phyloP scores from a whole-genome alignment of 92 coral and sea anemone genomes.

The Zoanthus sansibaricus region DNA sequence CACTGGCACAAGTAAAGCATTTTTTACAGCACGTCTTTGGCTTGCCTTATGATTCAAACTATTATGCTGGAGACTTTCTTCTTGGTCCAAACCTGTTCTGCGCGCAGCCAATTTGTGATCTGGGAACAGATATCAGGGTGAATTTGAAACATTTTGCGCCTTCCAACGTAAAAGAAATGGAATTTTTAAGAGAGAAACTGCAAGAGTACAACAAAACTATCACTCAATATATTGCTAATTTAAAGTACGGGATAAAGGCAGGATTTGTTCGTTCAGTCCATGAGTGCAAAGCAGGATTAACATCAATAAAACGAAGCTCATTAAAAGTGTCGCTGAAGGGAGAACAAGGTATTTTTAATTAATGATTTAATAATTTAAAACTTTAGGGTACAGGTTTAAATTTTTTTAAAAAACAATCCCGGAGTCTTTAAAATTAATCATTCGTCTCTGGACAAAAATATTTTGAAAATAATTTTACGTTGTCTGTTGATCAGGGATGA shows the following conservation, averaged over 20 bases:
- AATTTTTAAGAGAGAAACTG: slow-evolving; percentile 51
- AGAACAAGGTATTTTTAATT: slow-evolving; percentile 66
- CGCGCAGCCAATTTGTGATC: slow-evolving; percentile 76
- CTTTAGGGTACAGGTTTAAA: no score
- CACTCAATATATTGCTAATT: slow-evolving; percentile 68
- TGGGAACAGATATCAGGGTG: slow-evolving; percentile 30
- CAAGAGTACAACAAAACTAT: slow-evolving; percentile 54
- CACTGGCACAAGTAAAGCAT: slow-evolving; percentile 76
- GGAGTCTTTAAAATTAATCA: no score
- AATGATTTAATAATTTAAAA: no score
- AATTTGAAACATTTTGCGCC: slow-evolving; percentile 64
- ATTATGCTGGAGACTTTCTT: slow-evolving; percentile 84
- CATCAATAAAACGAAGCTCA: slow-evolving; percentile 58
- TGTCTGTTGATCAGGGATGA: no score
- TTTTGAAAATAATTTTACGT: no score
- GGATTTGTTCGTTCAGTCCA: slow-evolving; percentile 92
- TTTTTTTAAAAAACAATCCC: no score
- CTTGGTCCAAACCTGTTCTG: slow-evolving; percentile 90
- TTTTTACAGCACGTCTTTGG: slow-evolving; percentile 75
- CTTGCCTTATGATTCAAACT: slow-evolving; percentile 76
- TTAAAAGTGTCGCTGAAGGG: slow-evolving; percentile 57
- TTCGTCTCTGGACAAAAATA: no score
- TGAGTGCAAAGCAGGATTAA: slow-evolving; percentile 83
- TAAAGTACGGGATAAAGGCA: slow-evolving; percentile 75
- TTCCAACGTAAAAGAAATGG: slow-evolving; percentile 55